Base-by-base conservation (phyloP, 2,113 vertebrate species). In the Psittacus erithacus region DNA sequence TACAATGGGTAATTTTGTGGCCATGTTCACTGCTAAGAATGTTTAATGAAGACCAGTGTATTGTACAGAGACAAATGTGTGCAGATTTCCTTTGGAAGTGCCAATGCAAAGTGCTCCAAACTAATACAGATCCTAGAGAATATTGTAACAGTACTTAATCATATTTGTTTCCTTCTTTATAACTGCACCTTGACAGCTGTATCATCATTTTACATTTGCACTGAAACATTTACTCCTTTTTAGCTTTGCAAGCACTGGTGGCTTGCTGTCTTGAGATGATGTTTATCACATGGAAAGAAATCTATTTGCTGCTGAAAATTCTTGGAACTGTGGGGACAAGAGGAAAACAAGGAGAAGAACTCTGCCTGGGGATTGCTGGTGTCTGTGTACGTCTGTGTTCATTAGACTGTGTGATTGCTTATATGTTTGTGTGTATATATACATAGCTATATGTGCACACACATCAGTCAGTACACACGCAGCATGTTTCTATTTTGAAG, bases 231-330 rank as follows among this genome's bases (percentile, higher is more conserved):
- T 94, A 91, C 95, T 94, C 92, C 96, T 97, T 95, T 96, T 96
- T 97, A 97, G 97, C 95, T 98, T 97, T 95, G 98, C 98, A 98
- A 97, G 98, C 98, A 98, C 98, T 86, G 98, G 98, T 92, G 97
- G 98, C 98, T 98, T 98, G 97, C 97, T 96, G 78, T 98, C 96
- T 97, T 96, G 97, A 98, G 96, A 96, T 97, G 97, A 96, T 97
- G 97, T 98, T 97, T 97, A 97, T 97, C 97, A 96, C 95, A 94
- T 86, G 97, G 95, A 89, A 97, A 98, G 97, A 98, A 96, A 88
- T 97, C 89, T 98, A 96, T 96, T 98, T 98, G 98, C 98, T 98
- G 98, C 98, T 99, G 98, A 97, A 96, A 97, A 93, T 85, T 92
- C 92, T 90, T 94, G 91, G 95, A 97, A 96, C 90, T 88, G 93